A percentile compares a stretch with the other conserved stretches of the same genome.
Conservation (phyloP, 2,888 invertebrate genomes). For the Cephus sareptanus region DNA sequence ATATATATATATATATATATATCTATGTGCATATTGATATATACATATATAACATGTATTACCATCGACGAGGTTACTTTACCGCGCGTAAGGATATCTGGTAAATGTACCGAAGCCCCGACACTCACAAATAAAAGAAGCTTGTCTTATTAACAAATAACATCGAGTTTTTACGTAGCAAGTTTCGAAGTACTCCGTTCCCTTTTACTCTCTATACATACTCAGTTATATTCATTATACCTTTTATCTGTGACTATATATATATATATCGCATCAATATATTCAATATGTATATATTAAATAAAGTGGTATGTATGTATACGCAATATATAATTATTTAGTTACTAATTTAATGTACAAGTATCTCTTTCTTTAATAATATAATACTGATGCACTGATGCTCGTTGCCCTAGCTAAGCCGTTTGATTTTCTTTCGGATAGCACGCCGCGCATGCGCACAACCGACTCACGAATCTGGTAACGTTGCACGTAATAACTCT, state of each 20-base stretch:
- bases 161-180: constrained; percentile 32
- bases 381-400: constrained; percentile 61
- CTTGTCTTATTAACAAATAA: constrained; percentile 33
- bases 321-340: constrained; percentile 50
- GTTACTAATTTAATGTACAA: constrained; percentile 53
- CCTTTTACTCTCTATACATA: constrained; percentile 22
- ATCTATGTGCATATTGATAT: not conserved
- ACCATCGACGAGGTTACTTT: not conserved
- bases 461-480: not conserved
- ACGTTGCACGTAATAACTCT: not conserved
- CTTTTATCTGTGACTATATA: constrained; percentile 34
- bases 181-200: constrained; percentile 13
- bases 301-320: constrained; percentile 52
- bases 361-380: constrained; percentile 43
- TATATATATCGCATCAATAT: constrained; percentile 30
- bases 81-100: not conserved
- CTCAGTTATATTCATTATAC: constrained; percentile 22
- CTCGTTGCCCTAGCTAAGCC: constrained; percentile 45
- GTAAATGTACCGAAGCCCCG: not conserved
- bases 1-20: not conserved
- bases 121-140: constrained; percentile 24
- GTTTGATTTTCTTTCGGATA: constrained; percentile 21
- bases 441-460: not conserved
- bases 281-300: constrained; percentile 42
- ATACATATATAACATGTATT: not conserved